Evolutionary conservation across 1,140 invertebrate species (phyloP), one percentile per base, ranked within the genome.

Genomic region (Physella acuta): DNA sequence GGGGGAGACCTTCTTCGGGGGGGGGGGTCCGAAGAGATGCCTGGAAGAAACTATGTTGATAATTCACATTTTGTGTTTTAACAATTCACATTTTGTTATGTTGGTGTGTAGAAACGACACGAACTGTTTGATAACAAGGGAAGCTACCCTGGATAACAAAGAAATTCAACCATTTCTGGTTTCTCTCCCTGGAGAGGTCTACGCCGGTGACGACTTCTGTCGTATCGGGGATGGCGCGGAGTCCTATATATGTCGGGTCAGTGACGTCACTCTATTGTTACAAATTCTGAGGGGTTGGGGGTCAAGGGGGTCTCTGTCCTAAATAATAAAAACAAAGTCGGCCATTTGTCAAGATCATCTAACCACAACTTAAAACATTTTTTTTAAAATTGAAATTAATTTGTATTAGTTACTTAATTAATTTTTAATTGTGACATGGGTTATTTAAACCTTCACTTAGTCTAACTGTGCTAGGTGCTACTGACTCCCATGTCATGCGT

Each of bases 211-310:
- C 52, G 51, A 71, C 31, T 75, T 77, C 70, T 78, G 77, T 60
- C 69, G 70, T 17, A 68, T 77, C 34, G 70, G 58, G 0, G 64
- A 72, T 60, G 74, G 75, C 16, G 8, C 53, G 17, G 39, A 16
- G 0, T 76, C 77, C 16, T 73, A 74, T 65, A 69, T 78, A 3
- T 78, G 75, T 60, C 44, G 77, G 56, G 75, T 73, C 62, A 51
- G 20, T n/a, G n/a, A n/a, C n/a, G n/a, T n/a, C n/a, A n/a, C n/a
- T n/a, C n/a, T n/a, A n/a, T n/a, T n/a, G n/a, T n/a, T n/a, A n/a
- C n/a, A n/a, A n/a, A n/a, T n/a, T n/a, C n/a, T n/a, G n/a, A n/a
- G n/a, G n/a, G n/a, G n/a, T n/a, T n/a, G n/a, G n/a, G n/a, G n/a
- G n/a, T n/a, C n/a, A n/a, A n/a, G n/a, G n/a, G n/a, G n/a, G n/a